Conservation (phyloP, 2,797 vertebrate genomes). For the Gila robusta region DNA sequence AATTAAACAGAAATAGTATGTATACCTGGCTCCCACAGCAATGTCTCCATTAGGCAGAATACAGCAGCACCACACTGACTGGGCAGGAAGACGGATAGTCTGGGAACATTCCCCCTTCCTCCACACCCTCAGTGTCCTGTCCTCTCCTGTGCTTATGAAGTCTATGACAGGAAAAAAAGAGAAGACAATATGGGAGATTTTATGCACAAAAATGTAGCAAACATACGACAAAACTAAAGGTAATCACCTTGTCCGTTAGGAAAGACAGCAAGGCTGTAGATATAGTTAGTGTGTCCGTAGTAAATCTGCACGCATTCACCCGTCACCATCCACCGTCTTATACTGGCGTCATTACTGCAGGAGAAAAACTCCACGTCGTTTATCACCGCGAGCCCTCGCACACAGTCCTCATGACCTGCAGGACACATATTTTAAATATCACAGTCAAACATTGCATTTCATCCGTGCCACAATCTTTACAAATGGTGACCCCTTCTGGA, state of each 20-base stretch:
- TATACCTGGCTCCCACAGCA: constrained; percentile 92
- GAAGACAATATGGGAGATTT: background rate
- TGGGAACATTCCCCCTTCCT: constrained; percentile 89
- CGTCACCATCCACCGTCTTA: constrained; percentile 92
- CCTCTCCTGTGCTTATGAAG: constrained; percentile 95
- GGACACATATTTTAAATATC: background rate
- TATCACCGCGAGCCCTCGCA: constrained; percentile 92
- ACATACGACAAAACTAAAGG: background rate
- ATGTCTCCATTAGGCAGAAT: constrained; percentile 93
- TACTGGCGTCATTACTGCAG: constrained; percentile 93
- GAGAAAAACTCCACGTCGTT: constrained; percentile 93
- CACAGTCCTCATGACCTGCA: constrained; percentile 96
- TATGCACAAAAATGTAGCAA: background rate
- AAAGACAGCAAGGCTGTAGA: constrained; percentile 94
- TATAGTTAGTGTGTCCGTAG: constrained; percentile 96
- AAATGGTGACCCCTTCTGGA: constrained; percentile 31
- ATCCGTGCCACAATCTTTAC: background rate
- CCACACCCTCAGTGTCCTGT: constrained; percentile 94
- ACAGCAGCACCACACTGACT: constrained; percentile 97
- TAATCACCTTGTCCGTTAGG: constrained; percentile 88
- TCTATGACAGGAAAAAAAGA: constrained; percentile 71
- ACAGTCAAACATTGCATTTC: background rate
- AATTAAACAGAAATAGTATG: background rate
- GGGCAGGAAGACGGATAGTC: constrained; percentile 92
- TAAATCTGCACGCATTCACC: constrained; percentile 94